Evolutionary conservation across 1,140 invertebrate genomes (phyloP).

Genomic region (Drosophila navojoa): DNA sequence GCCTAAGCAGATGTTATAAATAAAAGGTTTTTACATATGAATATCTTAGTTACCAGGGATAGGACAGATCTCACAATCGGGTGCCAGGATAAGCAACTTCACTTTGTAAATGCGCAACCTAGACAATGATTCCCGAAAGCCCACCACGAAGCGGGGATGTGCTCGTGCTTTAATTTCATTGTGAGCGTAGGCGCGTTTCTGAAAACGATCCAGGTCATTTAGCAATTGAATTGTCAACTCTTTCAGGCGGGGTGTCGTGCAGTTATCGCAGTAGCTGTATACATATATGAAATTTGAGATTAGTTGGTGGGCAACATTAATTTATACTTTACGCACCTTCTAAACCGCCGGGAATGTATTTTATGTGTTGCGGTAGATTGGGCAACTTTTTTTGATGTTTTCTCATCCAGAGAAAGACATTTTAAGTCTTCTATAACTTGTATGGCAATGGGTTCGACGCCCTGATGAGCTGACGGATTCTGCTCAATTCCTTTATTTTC

Average conservation of each 20-base stretch:
- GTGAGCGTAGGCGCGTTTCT: constrained; percentile 86
- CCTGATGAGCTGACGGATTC: background rate
- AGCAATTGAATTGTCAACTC: constrained; percentile 80
- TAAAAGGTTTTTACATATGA: background rate
- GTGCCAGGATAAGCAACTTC: constrained; percentile 86
- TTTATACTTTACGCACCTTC: constrained; percentile 46
- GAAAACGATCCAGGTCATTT: constrained; percentile 86
- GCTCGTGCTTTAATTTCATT: constrained; percentile 86
- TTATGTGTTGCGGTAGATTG: background rate
- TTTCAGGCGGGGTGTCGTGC: constrained; percentile 55
- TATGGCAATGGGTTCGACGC: background rate
- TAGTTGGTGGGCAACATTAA: background rate
- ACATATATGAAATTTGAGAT: background rate
- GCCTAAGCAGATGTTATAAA: constrained; percentile 25
- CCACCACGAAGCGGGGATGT: constrained; percentile 86
- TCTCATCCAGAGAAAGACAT: constrained; percentile 13
- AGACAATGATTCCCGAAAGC: constrained; percentile 86
- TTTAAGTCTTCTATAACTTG: constrained; percentile 7
- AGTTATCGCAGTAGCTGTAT: constrained; percentile 79
- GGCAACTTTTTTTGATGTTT: background rate
- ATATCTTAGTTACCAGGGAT: constrained; percentile 34
- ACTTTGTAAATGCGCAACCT: constrained; percentile 86
- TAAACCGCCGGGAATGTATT: constrained; percentile 71
- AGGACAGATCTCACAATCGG: constrained; percentile 83
- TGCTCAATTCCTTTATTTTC: background rate